Evolutionary conservation across 2,797 vertebrate species (phyloP), one percentile per base, ranked within the genome.

Genomic region (Cuniculus paca): DNA sequence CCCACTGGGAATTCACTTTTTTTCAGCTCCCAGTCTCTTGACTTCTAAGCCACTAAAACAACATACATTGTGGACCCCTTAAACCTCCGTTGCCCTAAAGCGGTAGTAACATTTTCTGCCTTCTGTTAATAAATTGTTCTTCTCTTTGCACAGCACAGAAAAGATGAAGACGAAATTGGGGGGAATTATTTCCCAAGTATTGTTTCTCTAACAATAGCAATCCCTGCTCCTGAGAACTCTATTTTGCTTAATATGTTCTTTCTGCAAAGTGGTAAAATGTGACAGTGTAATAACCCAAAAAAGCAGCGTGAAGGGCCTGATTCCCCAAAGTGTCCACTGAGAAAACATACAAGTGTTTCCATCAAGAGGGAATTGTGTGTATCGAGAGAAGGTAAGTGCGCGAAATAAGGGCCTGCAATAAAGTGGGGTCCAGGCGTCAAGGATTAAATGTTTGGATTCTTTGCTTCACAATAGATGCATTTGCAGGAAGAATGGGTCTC

Each of bases 201-300:
- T 98, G 98, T 98, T 98, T 98, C 95, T 97, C 98, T 98, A 98
- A 98, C 98, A 98, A 98, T 97, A 98, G 98, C 96, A 87, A 95
- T 97, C 97, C 97, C 94, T 97, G 96, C 96, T 98, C 96, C 97
- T 58, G 92, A 98, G 98, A 97, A 97, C 4, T 96, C 97, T 97
- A 72, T 96, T 98, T 98, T 98, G 98, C 97, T 98, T 98, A 98
- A 98, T 98, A 95, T 95, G 96, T 97, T 97, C 98, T 97, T 97
- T 98, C 97, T 97, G 95, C 94, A 97, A 98, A 98, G 98, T 45
- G 94, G 97, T 61, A 75, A 95, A 72, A 97, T 98, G 96, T 97
- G 98, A 98, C 97, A 98, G 94, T 94, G 97, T 97, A 98, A 97
- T 96, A 98, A 98, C 96, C 94, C 98, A 87, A 92, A 96, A 96